A percentile compares a stretch with the other conserved stretches of the same genome.
Evolutionary conservation across 2,888 invertebrate species (phyloP).

Genomic region (Rambutsinella grinnellia): DNA sequence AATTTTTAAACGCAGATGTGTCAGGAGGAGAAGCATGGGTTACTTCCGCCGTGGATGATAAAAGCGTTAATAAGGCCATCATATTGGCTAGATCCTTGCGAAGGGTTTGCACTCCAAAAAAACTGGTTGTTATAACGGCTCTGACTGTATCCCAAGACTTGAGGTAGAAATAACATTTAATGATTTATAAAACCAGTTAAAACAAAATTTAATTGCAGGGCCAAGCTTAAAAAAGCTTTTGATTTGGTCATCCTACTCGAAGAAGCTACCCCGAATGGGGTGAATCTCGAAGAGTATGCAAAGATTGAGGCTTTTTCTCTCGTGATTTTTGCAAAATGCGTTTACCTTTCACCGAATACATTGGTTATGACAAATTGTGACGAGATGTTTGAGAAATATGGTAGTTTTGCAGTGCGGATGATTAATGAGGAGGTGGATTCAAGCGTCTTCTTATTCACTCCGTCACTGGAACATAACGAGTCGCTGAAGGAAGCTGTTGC

Average conservation of each 20-base stretch:
- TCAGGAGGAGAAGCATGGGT: conserved; percentile 28
- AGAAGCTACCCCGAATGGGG: background rate
- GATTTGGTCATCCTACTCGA: conserved; percentile 3
- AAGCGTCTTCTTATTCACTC: no score
- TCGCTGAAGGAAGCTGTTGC: no score
- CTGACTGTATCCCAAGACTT: background rate
- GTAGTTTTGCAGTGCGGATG: background rate
- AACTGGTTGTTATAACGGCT: conserved; percentile 6
- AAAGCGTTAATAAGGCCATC: background rate
- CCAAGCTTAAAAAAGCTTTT: background rate
- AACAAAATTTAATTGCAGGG: background rate
- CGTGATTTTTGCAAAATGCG: conserved; percentile 1
- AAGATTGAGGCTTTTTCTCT: conserved; percentile 8
- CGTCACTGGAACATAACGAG: no score
- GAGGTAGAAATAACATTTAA: background rate
- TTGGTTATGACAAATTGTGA: conserved; percentile 8
- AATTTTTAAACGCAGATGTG: no score
- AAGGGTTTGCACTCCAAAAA: conserved; percentile 3
- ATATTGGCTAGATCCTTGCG: conserved; percentile 13
- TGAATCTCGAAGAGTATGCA: conserved; percentile 5
- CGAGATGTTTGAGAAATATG: background rate
- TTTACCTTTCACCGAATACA: conserved; percentile 3
- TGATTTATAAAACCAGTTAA: no score
- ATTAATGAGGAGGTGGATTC: background rate
- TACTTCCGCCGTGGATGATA: background rate